These are phyloP conservation scores for Camelus bactrianus DNA, from an alignment of 2,113 vertebrate species.

Conservation along the genomic window DNA sequence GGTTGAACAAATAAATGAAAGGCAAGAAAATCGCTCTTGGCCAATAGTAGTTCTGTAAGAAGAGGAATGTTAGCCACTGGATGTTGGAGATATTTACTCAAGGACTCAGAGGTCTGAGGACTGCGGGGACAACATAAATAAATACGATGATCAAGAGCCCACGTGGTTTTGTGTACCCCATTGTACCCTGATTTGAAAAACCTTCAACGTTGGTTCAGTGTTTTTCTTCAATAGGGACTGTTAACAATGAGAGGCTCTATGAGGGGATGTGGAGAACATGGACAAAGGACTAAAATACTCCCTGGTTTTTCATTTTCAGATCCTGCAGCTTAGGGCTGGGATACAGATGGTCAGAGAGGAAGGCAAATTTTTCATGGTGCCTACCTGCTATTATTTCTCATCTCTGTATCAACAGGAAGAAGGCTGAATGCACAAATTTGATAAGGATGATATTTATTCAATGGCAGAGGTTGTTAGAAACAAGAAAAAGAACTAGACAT, in stretches of 20 bases:
- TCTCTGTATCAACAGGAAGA: conserved; percentile 5
- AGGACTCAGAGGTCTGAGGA: conserved; percentile 47
- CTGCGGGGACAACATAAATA: not conserved
- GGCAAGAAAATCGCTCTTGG: conserved; percentile 37
- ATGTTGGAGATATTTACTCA: conserved; percentile 23
- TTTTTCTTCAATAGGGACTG: conserved; percentile 15
- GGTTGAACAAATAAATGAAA: conserved; percentile 39
- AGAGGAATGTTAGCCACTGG: conserved; percentile 11
- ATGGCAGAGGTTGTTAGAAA: not conserved
- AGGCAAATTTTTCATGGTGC: not conserved
- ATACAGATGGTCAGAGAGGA: not conserved
- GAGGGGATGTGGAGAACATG: not conserved
- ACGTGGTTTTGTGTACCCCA: not conserved
- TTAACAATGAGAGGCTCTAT: not conserved
- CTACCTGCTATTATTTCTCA: not conserved
- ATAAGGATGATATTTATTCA: not conserved
- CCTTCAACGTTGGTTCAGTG: not conserved
- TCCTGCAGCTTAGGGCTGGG: not conserved
- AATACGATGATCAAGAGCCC: not conserved
- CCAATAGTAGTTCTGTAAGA: conserved; percentile 46
- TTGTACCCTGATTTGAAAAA: not conserved
- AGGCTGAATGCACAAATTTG: not conserved
- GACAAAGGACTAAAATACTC: not conserved
- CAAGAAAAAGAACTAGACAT: not conserved
- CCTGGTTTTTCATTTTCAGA: not conserved